Conservation (phyloP, 2,888 invertebrate genomes). For the Drosophila antonietae region DNA sequence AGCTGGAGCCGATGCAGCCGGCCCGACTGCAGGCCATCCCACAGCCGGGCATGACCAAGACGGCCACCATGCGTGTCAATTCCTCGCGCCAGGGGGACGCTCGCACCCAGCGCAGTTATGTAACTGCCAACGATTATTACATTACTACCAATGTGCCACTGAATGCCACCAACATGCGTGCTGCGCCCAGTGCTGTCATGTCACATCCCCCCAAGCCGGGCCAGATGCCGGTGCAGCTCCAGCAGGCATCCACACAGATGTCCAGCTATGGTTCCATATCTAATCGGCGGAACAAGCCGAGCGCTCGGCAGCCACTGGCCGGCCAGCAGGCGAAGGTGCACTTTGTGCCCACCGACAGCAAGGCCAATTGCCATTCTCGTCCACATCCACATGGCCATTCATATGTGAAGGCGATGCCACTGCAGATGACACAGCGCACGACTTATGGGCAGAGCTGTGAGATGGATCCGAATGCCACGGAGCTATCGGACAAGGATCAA, state of each 20-base stretch:
- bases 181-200: slow-evolving; percentile 17
- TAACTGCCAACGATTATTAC: slow-evolving; percentile 70
- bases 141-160: slow-evolving; percentile 67
- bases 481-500: slow-evolving; percentile 58
- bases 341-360: slow-evolving; percentile 38
- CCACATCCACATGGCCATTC: slow-evolving; percentile 27
- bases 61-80: slow-evolving; percentile 53
- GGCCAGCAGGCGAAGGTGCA: slow-evolving; percentile 43
- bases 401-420: slow-evolving; percentile 30
- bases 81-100: slow-evolving; percentile 46
- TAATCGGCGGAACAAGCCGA: slow-evolving; percentile 49
- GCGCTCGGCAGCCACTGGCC: slow-evolving; percentile 41
- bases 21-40: slow-evolving; percentile 48
- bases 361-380: slow-evolving; percentile 24
- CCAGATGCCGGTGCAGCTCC: slow-evolving; percentile 30
- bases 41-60: slow-evolving; percentile 52
- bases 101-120: slow-evolving; percentile 65
- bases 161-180: slow-evolving; percentile 49
- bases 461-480: slow-evolving; percentile 25
- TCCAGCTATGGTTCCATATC: slow-evolving; percentile 40
- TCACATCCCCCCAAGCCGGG: slow-evolving; percentile 17
- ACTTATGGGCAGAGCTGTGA: slow-evolving; percentile 28
- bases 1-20: slow-evolving; percentile 60
- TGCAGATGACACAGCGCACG: slow-evolving; percentile 47
- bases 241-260: slow-evolving; percentile 22